phyloP scores from a whole-genome alignment of 2,797 vertebrate species.

The Rhinophrynus dorsalis region DNA sequence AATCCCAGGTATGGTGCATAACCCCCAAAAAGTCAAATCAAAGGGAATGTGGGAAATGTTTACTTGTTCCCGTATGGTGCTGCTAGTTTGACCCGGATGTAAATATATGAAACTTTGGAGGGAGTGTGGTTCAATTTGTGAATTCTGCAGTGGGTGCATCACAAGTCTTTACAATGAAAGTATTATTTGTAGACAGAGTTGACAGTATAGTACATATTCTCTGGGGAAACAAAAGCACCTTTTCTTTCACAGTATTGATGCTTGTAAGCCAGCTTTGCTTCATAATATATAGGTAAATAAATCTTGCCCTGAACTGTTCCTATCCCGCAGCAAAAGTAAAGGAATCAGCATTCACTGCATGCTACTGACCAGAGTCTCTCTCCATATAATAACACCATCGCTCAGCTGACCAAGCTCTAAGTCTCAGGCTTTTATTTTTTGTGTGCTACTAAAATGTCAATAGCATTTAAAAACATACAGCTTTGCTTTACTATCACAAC shows the following conservation, averaged over 20 bases:
- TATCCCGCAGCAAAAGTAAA: neutral
- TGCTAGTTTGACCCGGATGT: too few species aligned
- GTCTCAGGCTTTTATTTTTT: slow-evolving; percentile 1
- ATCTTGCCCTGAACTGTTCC: slow-evolving; percentile 5
- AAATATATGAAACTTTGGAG: too few species aligned
- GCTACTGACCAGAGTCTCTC: neutral
- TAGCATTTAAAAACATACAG: slow-evolving; percentile 11
- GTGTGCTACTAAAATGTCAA: slow-evolving; percentile 8
- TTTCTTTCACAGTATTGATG: slow-evolving; percentile 3
- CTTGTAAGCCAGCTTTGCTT: neutral
- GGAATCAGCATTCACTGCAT: neutral
- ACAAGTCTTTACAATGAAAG: neutral
- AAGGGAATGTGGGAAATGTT: too few species aligned
- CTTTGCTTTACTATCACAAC: neutral
- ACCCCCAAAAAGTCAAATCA: too few species aligned
- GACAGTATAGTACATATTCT: neutral
- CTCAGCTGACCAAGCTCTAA: neutral
- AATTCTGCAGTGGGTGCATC: neutral
- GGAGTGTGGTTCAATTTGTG: neutral
- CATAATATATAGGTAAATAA: neutral
- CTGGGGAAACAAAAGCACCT: neutral
- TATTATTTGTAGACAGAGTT: slow-evolving; percentile 5
- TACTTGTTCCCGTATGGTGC: too few species aligned
- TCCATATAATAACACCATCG: neutral
- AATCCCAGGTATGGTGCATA: too few species aligned